A percentile compares a stretch with the other conserved stretches of the same genome.
Conservation (phyloP, 2,888 invertebrate species). For the Drosophila sordidapex region DNA sequence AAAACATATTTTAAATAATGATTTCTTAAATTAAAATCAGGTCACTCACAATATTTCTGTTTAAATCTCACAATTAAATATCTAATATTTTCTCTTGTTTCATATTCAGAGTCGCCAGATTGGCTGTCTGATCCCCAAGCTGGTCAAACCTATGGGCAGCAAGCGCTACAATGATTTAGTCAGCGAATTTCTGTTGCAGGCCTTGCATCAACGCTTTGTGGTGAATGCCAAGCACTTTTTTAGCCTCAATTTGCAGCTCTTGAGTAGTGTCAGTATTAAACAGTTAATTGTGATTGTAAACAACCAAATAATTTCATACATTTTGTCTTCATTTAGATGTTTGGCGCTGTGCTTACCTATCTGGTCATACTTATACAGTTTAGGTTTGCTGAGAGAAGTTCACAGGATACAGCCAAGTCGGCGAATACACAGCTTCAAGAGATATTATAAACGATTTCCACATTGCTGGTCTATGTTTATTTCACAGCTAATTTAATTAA, state of each 20-base stretch:
- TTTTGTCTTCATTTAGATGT: slow-evolving; percentile 68
- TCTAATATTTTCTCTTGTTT: background rate
- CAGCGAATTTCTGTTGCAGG: slow-evolving; percentile 83
- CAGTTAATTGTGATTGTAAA: too few species aligned
- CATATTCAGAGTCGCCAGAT: slow-evolving; percentile 82
- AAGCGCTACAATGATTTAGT: slow-evolving; percentile 83
- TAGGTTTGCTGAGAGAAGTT: slow-evolving; percentile 70
- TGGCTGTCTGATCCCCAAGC: slow-evolving; percentile 82
- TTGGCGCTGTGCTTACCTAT: slow-evolving; percentile 82
- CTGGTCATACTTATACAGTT: slow-evolving; percentile 84
- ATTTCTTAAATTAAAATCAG: background rate
- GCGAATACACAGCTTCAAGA: background rate
- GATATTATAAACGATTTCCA: background rate
- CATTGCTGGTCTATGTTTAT: background rate
- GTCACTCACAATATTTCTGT: background rate
- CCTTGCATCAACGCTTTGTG: slow-evolving; percentile 82
- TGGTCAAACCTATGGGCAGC: slow-evolving; percentile 80
- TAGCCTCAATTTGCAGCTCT: slow-evolving; percentile 80
- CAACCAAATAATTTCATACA: background rate
- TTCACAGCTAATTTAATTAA: background rate
- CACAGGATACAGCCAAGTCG: background rate
- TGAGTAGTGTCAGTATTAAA: slow-evolving; percentile 79
- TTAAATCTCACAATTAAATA: background rate
- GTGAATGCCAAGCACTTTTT: slow-evolving; percentile 84
- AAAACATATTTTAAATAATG: background rate